Evolutionary conservation across 2,888 invertebrate species (phyloP), one percentile per base, ranked within the genome.

Genomic region (Muschampia plurimacula): DNA sequence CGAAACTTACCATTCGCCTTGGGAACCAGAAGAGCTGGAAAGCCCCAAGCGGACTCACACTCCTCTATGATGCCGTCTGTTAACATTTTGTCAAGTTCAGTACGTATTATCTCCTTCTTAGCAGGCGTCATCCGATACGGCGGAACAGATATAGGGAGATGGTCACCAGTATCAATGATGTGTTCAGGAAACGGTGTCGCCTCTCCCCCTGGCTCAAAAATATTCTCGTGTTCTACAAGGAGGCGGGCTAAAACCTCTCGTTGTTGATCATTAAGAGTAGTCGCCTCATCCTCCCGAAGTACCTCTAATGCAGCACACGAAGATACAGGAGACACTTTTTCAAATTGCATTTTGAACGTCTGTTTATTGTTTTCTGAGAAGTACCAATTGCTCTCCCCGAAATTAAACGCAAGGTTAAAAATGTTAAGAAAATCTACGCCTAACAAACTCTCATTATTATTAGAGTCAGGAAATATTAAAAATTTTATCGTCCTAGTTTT

Each of bases 1-100:
- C 77, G 41, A 12, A 69, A 10, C 1, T 67, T 36, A 44, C 76
- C 75, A 28, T 74, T 65, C 1, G 67, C 46, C 55, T 76, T 77
- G 1, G 77, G 77, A 2, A 77, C 72, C 12, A 78, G 13, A 0
- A 76, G n/a, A 2, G 63, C 70, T 13, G 76, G 78, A 10, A 74
- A 41, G 0, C 74, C 55, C 76, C 78, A 78, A 0, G 72, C 72
- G 0, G 76, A 76, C 22, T 77, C 74, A 79, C 80, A 80, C 65
- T 85, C 83, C 73, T 86, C 85, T 6, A 86, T 84, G 0, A 86
- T 77, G 4, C 77, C 76, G 7, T 73, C 74, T 36, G 28, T 28
- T 57, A 57, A 4, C 57, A 57, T 57, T 28, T 57, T 57, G 22
- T 57, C 57, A 12, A 57, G 57, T n/a, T 57, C 57, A 4, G 28